Evolutionary conservation across 1,140 invertebrate genomes (phyloP).

Genomic region (Hestina assimilis): DNA sequence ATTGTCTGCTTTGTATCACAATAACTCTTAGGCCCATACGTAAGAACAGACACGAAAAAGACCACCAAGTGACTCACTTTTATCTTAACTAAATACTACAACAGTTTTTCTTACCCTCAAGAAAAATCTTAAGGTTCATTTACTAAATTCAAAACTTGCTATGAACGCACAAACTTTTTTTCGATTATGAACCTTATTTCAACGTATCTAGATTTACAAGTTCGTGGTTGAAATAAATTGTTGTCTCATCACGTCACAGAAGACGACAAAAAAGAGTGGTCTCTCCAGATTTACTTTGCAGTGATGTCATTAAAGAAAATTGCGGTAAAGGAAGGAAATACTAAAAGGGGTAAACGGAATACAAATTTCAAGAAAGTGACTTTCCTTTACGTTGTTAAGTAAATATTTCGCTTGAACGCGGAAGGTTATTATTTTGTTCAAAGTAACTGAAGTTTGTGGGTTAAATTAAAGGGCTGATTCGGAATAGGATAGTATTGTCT

Average conservation of each 20-base stretch:
- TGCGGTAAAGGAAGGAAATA: slow-evolving; percentile 27
- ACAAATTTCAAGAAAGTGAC: slow-evolving; percentile 29
- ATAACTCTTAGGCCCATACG: too few species aligned
- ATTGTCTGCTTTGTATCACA: too few species aligned
- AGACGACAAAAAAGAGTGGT: slow-evolving; percentile 30
- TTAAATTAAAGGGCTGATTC: too few species aligned
- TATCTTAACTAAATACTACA: slow-evolving; percentile 21
- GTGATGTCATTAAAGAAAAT: slow-evolving; percentile 36
- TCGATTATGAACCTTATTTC: neutral
- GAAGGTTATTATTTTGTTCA: slow-evolving; percentile 3
- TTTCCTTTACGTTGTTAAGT: slow-evolving; percentile 16
- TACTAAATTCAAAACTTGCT: slow-evolving; percentile 23
- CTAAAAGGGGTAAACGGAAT: slow-evolving; percentile 30
- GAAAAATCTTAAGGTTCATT: slow-evolving; percentile 30
- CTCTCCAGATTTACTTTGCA: slow-evolving; percentile 32
- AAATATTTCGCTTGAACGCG: slow-evolving; percentile 14
- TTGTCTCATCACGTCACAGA: slow-evolving; percentile 21
- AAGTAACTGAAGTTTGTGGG: neutral
- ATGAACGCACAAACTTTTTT: neutral
- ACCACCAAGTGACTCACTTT: neutral
- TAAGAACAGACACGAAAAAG: too few species aligned
- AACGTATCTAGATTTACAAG: neutral
- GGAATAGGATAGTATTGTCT: too few species aligned
- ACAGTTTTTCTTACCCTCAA: slow-evolving; percentile 11
- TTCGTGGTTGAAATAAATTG: slow-evolving; percentile 19